Evolutionary conservation across 2,888 invertebrate genomes (phyloP).

Genomic region (Agrypnus murinus): DNA sequence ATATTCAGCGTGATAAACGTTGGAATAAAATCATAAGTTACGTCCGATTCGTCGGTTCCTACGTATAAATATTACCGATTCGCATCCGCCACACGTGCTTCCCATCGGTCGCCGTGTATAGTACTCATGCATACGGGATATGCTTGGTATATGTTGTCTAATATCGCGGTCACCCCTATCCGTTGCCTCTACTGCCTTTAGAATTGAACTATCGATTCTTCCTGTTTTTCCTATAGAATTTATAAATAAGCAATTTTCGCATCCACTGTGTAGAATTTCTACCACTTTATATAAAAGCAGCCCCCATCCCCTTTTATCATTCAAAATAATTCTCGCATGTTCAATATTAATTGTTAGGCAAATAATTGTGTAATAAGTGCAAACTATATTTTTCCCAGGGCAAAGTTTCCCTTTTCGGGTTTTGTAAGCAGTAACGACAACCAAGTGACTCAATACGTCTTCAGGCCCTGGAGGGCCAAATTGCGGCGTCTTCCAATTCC

Average conservation of each 20-base stretch:
- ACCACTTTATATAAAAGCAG: neutral
- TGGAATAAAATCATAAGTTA: conserved; percentile 40
- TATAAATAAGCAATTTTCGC: conserved; percentile 16
- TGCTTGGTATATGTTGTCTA: conserved; percentile 39
- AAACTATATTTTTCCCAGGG: neutral
- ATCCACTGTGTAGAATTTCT: neutral
- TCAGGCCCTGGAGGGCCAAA: conserved; percentile 65
- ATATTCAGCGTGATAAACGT: conserved; percentile 33
- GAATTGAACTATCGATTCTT: conserved; percentile 12
- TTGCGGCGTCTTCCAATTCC: conserved; percentile 68
- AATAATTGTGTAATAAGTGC: neutral
- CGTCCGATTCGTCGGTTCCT: conserved; percentile 31
- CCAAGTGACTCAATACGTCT: conserved; percentile 66
- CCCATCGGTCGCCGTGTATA: conserved; percentile 49
- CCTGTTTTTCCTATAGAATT: neutral
- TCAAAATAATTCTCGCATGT: too few relatives aligned
- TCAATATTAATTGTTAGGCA: too few relatives aligned
- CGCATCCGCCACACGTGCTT: conserved; percentile 50
- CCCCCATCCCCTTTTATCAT: too few relatives aligned
- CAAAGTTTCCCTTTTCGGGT: conserved; percentile 3
- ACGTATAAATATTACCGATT: conserved; percentile 33
- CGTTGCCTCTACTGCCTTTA: neutral
- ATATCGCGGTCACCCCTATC: conserved; percentile 42
- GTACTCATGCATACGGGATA: conserved; percentile 53
- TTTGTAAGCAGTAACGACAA: conserved; percentile 52